Evolutionary conservation across 2,888 invertebrate species (phyloP), one percentile per base, ranked within the genome.

Genomic region (Metalampra italica): DNA sequence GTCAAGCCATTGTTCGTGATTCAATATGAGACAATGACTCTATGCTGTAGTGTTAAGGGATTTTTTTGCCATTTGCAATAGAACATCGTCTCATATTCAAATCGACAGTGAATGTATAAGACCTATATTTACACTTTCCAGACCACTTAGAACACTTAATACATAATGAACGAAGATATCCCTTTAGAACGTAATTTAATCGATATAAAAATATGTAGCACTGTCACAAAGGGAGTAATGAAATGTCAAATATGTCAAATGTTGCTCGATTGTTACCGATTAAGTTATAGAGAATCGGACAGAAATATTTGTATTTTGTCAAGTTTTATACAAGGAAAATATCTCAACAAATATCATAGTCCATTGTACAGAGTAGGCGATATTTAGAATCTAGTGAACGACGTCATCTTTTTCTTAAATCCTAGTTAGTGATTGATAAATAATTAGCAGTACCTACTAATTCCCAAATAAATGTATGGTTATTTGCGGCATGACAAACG

Each of bases 311-410:
- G 85, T 89, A 88, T 89, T 88, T 89, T 88, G 79, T 84, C 88
- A 88, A 78, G 78, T 89, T 46, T 87, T 89, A 87, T 88, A 89
- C 85, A 86, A 82, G 76, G 75, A 77, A 78, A 80, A 82, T 87
- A 85, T 87, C 85, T 87, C 84, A 84, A 82, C 73, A 72, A 82
- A 80, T 87, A 85, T 84, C 83, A 83, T 87, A 86, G 85, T 85
- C 85, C 87, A 81, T 81, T 87, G 87, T 89, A 89, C 83, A 86
- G 85, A 73, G 68, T 85, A 87, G 82, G 68, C 70, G 75, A 77
- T 86, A 82, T 79, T 80, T 86, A 86, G 80, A 63, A 67, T 76
- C 74, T 85, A 85, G 80, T 78, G 69, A n/a, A n/a, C n/a, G n/a
- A 78, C 71, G 66, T 80, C 79, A 76, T 71, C 68, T 64, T 69